Base-by-base conservation (phyloP, 2,888 invertebrate species). In the Cacoxenus indagator region DNA sequence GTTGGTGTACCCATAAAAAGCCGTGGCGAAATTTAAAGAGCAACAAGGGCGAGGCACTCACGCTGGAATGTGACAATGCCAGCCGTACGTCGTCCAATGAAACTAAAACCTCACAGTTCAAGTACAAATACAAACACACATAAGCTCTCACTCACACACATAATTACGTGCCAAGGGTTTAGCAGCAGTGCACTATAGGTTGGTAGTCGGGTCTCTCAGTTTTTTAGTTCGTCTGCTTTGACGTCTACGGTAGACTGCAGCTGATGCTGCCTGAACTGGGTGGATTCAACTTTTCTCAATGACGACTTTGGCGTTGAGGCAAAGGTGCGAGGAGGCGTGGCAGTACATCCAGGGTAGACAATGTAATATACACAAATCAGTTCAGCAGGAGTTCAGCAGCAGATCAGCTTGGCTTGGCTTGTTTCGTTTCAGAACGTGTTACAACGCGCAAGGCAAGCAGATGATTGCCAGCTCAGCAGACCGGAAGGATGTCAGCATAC, bases 71-170 rank as follows among this genome's bases (percentile, higher is more conserved):
- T 22, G 61, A 24, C 61, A 62, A 45, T 45, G 43, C 4, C 19
- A 19, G 17, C 19, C 24, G 43, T 11, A 9, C 4, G 61, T 9
- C 9, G n/a, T n/a, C 45, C n/a, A 19, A 19, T 26, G 55, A 43
- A 62, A 43, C 61, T 43, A 43, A 4, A 61, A 61, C 24, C 19
- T 62, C 24, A 62, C 61, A 37, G 22, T 45, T 43, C 26, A 62
- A 43, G 43, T 43, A 62, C 61, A 62, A 26, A 14, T n/a, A 57
- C 27, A 26, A 11, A 29, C 27, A 26, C 27, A 55, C 14, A 24
- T 27, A 55, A n/a, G n/a, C 29, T 2, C 19, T 17, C 22, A 51
- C 19, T 19, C 5, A 19, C 17, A 6, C 27, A 26, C 26, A 55
- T 1, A 26, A 3, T 11, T 22, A 61, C 43, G 22, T 29, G 24